Evolutionary conservation across 2,888 invertebrate species (phyloP).

Genomic region (Mythimna impura): DNA sequence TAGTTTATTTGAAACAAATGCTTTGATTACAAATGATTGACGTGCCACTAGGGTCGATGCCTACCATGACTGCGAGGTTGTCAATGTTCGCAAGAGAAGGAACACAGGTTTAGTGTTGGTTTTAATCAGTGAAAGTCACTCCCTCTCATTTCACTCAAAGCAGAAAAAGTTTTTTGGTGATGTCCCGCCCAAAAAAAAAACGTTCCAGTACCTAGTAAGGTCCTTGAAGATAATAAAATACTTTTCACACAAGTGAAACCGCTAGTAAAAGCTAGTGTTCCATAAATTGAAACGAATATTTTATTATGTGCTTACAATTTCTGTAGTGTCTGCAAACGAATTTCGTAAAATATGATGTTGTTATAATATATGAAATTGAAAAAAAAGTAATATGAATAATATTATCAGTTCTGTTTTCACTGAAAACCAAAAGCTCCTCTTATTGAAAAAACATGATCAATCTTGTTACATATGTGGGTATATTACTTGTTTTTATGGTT

Average conservation of each 20-base stretch:
- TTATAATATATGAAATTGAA: no score
- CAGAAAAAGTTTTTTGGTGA: no score
- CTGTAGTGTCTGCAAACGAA: background rate
- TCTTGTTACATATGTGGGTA: background rate
- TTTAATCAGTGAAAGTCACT: no score
- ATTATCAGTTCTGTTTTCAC: background rate
- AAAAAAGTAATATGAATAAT: no score
- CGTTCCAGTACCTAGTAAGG: background rate
- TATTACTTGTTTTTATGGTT: background rate
- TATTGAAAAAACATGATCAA: background rate
- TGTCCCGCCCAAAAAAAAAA: no score
- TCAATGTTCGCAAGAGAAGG: no score
- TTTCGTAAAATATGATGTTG: conserved; percentile 8
- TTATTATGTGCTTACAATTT: conserved; percentile 26
- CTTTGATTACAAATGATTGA: no score
- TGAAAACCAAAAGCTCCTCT: background rate
- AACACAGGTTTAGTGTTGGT: no score
- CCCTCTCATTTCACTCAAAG: no score
- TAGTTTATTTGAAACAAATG: no score
- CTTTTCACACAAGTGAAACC: background rate
- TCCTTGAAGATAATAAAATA: background rate
- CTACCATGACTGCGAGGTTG: no score
- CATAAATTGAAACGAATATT: conserved; percentile 33
- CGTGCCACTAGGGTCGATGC: no score
- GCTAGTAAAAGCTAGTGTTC: background rate